phyloP scores from a whole-genome alignment of 2,797 vertebrate species.

The Squalus acanthias region DNA sequence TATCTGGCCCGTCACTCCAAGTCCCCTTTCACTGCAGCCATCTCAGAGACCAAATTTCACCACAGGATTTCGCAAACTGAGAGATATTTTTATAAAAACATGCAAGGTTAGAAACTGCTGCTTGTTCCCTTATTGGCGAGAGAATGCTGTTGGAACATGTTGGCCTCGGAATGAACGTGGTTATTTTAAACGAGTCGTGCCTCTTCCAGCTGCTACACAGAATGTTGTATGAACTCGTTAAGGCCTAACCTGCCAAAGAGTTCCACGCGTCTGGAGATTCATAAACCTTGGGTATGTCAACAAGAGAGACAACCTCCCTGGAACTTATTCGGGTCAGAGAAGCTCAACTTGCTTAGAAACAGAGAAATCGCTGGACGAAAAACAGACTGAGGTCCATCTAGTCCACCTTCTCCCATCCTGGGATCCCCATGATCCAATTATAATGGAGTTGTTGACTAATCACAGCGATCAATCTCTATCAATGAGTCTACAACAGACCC shows the following conservation, averaged over 20 bases:
- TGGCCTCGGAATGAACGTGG: not conserved
- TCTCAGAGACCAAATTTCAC: too few relatives aligned
- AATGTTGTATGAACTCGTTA: not conserved
- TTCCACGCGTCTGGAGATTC: not conserved
- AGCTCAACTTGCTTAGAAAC: not conserved
- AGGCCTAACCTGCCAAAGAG: not conserved
- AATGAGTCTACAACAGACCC: too few relatives aligned
- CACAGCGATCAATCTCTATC: not conserved
- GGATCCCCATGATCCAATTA: not conserved
- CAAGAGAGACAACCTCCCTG: not conserved
- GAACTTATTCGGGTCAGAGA: not conserved
- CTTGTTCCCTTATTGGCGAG: not conserved
- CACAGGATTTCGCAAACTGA: not conserved
- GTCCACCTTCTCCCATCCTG: not conserved
- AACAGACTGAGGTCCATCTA: not conserved
- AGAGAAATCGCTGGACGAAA: not conserved
- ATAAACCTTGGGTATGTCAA: not conserved
- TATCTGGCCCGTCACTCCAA: too few relatives aligned
- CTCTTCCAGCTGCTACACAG: not conserved
- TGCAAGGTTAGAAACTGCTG: not conserved
- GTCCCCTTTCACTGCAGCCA: too few relatives aligned
- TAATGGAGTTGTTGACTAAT: not conserved
- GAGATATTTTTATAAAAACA: not conserved
- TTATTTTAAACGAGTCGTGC: not conserved
- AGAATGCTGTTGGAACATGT: not conserved